Base-by-base conservation (phyloP, 1,140 invertebrate genomes). In the Hyposmocoma kahamanoa region DNA sequence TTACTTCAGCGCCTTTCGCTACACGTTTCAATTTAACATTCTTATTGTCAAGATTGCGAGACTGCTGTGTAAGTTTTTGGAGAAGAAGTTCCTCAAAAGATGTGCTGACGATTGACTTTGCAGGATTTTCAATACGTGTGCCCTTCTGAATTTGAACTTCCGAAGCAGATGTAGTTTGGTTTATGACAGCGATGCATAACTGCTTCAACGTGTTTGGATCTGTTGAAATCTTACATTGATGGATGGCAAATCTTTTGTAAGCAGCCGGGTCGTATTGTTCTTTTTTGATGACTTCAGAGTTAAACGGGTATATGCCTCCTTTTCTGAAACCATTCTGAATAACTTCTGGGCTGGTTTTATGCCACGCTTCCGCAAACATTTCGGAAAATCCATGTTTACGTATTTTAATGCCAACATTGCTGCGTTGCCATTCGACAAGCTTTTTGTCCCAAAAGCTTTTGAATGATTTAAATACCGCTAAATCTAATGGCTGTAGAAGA, bases 261-360 rank as follows among this genome's bases (percentile, higher is more conserved):
- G 32, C 32, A 1, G 10, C 15, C 9, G 53, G 60, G 46, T 62
- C 59, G 41, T 42, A 60, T 42, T 53, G 53, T 3, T 60, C 42
- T 24, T 43, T 19, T 10, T 38, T 49, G 20, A 60, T 47, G 6
- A 53, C 50, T 13, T 46, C 3, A 11, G 34, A 8, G 26, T 60
- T 50, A 44, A 50, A 60, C 1, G 53, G 50, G 22, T 53, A 50
- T 42, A 62, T 55, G 9, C 59, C 56, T 21, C 22, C 41, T 53
- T 62, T 62, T 53, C 45, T 55, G 45, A 59, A 59, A 4, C 57
- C 57, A 42, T 20, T 59, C 39, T 47, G 42, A 13, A 59, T 59
- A n/a, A 59, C 48, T 13, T 51, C 36, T 13, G 51, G 41, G n/a
- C 34, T 54, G 4, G 41, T 51, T 44, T 51, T n/a, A 2, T 47